phyloP scores from a whole-genome alignment of 2,888 invertebrate species.

The Oxyscelio sp. region DNA sequence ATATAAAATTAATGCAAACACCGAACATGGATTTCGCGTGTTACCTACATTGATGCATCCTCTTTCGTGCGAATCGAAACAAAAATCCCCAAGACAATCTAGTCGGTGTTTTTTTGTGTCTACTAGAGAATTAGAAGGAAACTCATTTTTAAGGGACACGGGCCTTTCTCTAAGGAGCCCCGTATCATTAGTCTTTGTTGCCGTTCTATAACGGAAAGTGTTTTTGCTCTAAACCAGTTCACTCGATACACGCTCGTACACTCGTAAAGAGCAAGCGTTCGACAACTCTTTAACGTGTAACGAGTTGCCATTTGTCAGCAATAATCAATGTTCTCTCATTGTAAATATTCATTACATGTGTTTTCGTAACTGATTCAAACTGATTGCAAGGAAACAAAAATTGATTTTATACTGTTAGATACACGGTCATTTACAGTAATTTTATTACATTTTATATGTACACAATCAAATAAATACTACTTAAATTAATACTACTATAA shows the following conservation, averaged over 20 bases:
- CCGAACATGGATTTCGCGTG: too few relatives aligned
- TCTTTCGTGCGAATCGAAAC: too few relatives aligned
- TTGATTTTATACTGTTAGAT: conserved; percentile 78
- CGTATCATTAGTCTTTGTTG: conserved; percentile 9
- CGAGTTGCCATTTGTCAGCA: background rate
- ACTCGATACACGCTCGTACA: background rate
- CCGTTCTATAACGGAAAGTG: conserved; percentile 4
- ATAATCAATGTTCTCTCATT: background rate
- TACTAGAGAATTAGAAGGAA: background rate
- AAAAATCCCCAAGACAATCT: too few relatives aligned
- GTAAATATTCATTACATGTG: background rate
- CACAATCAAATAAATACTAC: too few relatives aligned
- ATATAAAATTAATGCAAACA: too few relatives aligned
- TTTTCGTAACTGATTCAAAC: background rate
- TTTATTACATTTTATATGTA: too few relatives aligned
- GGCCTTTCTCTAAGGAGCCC: background rate
- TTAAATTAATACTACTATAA: too few relatives aligned
- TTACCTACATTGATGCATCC: too few relatives aligned
- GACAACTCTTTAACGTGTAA: background rate
- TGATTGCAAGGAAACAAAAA: background rate
- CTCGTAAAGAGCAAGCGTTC: background rate
- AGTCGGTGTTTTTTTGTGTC: too few relatives aligned
- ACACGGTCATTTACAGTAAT: too few relatives aligned
- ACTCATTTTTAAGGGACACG: background rate
- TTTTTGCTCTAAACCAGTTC: conserved; percentile 6